Conservation (phyloP, 2,113 vertebrate species). For the Neogobius melanostomus region DNA sequence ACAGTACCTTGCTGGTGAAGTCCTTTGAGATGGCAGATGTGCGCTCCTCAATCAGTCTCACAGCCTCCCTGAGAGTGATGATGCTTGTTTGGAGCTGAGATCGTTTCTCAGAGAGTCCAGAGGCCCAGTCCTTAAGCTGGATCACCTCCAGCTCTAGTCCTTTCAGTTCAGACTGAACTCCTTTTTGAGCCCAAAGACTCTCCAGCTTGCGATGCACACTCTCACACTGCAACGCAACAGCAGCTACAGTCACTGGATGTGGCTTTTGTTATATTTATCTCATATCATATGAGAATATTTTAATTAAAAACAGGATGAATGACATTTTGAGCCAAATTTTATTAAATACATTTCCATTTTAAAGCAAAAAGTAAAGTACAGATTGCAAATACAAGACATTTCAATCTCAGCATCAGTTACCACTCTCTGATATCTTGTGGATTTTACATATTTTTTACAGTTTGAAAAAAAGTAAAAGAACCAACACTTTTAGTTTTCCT, state of each 20-base stretch:
- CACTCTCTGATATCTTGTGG: too few species aligned
- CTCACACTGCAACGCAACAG: constrained; percentile 78
- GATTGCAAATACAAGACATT: too few species aligned
- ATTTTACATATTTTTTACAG: too few species aligned
- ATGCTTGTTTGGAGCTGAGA: constrained; percentile 77
- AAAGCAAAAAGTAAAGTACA: neutral
- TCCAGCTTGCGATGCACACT: constrained; percentile 75
- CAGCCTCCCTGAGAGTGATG: constrained; percentile 71
- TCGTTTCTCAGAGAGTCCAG: constrained; percentile 70
- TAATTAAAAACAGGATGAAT: neutral
- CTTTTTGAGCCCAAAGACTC: constrained; percentile 68
- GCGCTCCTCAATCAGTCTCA: constrained; percentile 77
- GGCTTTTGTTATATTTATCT: too few species aligned
- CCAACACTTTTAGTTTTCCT: too few species aligned
- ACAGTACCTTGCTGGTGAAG: constrained; percentile 61
- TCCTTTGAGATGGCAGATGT: constrained; percentile 78
- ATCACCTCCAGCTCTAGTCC: constrained; percentile 77
- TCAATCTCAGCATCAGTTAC: too few species aligned
- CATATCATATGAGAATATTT: neutral
- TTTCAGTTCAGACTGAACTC: constrained; percentile 70
- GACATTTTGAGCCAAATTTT: neutral
- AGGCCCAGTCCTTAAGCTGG: constrained; percentile 77
- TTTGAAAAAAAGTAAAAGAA: too few species aligned
- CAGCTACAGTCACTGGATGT: neutral
- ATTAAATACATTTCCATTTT: neutral